phyloP scores from a whole-genome alignment of 1,140 invertebrate species.

The Venturia canescens region DNA sequence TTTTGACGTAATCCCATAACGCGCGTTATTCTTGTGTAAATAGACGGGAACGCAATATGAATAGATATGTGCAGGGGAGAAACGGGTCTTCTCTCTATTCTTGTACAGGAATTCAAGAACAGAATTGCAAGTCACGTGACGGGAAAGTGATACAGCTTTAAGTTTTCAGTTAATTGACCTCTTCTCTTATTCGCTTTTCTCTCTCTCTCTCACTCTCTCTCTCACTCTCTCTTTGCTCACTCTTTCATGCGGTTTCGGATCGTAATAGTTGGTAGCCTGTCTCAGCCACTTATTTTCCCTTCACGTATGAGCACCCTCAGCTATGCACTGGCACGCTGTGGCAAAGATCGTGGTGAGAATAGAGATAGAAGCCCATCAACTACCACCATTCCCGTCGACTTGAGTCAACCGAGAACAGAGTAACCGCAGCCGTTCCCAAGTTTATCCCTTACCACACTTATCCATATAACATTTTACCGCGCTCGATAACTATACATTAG shows the following conservation, averaged over 20 bases:
- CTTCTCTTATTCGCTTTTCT: neutral
- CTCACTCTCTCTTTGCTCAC: neutral
- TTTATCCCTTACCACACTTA: neutral
- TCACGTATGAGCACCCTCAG: constrained; percentile 9
- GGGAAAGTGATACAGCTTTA: constrained; percentile 28
- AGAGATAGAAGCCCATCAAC: neutral
- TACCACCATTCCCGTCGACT: constrained; percentile 23
- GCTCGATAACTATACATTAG: neutral
- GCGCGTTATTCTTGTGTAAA: constrained; percentile 72
- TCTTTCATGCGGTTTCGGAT: neutral
- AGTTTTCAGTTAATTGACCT: constrained; percentile 33
- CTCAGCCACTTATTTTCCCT: constrained; percentile 6
- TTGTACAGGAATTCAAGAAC: constrained; percentile 15
- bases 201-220: constrained; percentile 9
- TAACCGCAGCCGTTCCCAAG: constrained; percentile 20
- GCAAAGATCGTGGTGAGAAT: constrained; percentile 36
- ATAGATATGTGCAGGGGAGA: constrained; percentile 52
- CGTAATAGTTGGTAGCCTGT: neutral
- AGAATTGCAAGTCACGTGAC: constrained; percentile 24
- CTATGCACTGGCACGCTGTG: constrained; percentile 25
- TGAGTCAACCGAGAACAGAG: neutral
- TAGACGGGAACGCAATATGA: constrained; percentile 53
- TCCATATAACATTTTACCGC: neutral
- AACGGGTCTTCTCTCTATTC: constrained; percentile 47
- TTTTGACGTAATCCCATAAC: constrained; percentile 73